Evolutionary conservation across 2,888 invertebrate species (phyloP).

Genomic region (Alviniconcha strummeri): DNA sequence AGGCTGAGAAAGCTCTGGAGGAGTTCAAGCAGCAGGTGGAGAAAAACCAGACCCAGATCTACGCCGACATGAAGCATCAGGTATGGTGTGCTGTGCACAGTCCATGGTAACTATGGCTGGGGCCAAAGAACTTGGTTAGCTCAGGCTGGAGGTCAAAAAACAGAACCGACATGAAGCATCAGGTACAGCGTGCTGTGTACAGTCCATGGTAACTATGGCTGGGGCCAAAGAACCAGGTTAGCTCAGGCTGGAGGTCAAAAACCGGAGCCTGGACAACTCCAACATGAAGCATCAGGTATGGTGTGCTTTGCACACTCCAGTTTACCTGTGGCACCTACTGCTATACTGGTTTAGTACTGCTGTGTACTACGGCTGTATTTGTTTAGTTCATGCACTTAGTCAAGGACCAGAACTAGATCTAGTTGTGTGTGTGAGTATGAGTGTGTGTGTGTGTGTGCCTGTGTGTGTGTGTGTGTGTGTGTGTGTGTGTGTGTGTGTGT

Average conservation of each 20-base stretch:
- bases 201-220: background rate
- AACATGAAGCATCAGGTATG: constrained; percentile 66
- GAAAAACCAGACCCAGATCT: constrained; percentile 67
- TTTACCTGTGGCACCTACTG: too few species aligned
- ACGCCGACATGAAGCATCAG: constrained; percentile 72
- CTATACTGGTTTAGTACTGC: background rate
- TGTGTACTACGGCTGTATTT: background rate
- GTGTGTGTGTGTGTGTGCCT: constrained; percentile 9
- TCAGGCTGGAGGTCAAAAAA: constrained; percentile 66
- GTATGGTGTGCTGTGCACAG: constrained; percentile 38
- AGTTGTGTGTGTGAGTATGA: background rate
- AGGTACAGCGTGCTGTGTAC: constrained; percentile 49
- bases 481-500: constrained; percentile 5
- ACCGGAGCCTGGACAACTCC: too few species aligned
- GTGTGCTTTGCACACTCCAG: too few species aligned
- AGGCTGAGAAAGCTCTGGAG: constrained; percentile 67
- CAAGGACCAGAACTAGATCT: too few species aligned
- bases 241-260: constrained; percentile 64
- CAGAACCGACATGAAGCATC: constrained; percentile 70
- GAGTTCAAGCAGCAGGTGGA: constrained; percentile 71
- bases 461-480: background rate
- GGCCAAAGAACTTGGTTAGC: too few species aligned
- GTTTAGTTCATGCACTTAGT: too few species aligned
- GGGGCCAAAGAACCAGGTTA: too few species aligned
- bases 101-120: background rate